Percentiles rank a stretch among this genome's conserved stretches.
These are phyloP conservation scores for Cebus imitator DNA, from an alignment of 2,113 vertebrate genomes.

Conservation along the genomic window DNA sequence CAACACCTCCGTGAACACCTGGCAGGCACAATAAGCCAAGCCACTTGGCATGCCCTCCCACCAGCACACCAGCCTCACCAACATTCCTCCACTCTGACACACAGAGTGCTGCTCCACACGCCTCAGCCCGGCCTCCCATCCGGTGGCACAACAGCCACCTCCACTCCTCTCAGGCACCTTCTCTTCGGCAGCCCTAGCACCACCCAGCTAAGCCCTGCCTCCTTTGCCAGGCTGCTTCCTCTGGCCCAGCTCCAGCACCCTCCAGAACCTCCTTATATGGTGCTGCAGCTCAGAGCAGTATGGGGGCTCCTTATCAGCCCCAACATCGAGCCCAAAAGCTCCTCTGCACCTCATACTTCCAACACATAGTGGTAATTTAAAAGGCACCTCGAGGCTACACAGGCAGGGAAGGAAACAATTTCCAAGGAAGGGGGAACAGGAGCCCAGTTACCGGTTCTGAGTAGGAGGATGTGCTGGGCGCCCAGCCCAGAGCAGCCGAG, in stretches of 20 bases:
- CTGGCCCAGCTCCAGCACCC: not conserved
- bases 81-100: not conserved
- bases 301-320: not conserved
- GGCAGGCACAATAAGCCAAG: not conserved
- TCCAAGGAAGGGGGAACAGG: not conserved
- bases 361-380: not conserved
- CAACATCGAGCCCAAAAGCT: not conserved
- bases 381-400: not conserved
- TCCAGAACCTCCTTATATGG: not conserved
- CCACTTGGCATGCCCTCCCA: accelerated
- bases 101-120: not conserved
- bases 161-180: not conserved
- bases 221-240: not conserved
- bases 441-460: not conserved
- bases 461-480: not conserved
- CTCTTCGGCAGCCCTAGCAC: not conserved
- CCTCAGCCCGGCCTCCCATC: not conserved
- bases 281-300: not conserved
- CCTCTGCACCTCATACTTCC: not conserved
- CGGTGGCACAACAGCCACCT: not conserved
- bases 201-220: not conserved
- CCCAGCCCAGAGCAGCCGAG: not conserved
- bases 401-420: not conserved
- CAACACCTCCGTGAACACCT: not conserved
- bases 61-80: not conserved